phyloP scores from a whole-genome alignment of 2,113 vertebrate genomes.

The Silurus meridionalis region DNA sequence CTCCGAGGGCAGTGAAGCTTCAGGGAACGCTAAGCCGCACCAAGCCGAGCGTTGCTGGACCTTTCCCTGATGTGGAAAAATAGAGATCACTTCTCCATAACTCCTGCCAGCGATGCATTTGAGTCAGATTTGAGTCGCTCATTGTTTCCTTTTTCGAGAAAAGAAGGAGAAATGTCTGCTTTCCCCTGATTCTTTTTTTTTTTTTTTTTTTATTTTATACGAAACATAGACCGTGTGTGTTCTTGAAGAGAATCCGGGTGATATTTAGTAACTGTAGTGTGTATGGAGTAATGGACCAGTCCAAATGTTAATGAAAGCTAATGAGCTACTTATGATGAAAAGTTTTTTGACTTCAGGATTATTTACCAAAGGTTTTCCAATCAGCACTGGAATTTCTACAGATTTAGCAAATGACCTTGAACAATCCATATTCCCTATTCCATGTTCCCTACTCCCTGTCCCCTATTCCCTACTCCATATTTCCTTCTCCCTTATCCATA shows the following conservation, averaged over 20 bases:
- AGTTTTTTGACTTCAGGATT: neutral
- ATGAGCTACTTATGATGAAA: neutral
- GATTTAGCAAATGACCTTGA: neutral
- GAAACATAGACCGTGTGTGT: neutral
- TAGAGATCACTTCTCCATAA: constrained; percentile 24
- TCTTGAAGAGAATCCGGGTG: neutral
- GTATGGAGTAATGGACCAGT: neutral
- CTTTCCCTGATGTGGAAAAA: constrained; percentile 15
- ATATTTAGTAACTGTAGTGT: no score
- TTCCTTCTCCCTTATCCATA: no score
- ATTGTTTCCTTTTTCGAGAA: constrained; percentile 24
- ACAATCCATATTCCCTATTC: neutral
- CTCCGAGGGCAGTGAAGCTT: neutral
- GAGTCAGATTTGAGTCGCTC: constrained; percentile 30
- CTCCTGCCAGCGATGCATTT: neutral
- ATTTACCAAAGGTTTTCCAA: neutral
- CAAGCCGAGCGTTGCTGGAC: neutral
- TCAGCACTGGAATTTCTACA: neutral
- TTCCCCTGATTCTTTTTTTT: neutral
- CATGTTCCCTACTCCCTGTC: no score
- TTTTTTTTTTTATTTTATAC: neutral
- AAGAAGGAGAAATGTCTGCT: neutral
- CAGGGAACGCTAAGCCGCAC: neutral
- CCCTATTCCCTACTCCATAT: no score
- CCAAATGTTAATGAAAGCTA: neutral